These are phyloP conservation scores for Hypotaenidia okinawae DNA, from an alignment of 2,797 vertebrate species.

Conservation along the genomic window DNA sequence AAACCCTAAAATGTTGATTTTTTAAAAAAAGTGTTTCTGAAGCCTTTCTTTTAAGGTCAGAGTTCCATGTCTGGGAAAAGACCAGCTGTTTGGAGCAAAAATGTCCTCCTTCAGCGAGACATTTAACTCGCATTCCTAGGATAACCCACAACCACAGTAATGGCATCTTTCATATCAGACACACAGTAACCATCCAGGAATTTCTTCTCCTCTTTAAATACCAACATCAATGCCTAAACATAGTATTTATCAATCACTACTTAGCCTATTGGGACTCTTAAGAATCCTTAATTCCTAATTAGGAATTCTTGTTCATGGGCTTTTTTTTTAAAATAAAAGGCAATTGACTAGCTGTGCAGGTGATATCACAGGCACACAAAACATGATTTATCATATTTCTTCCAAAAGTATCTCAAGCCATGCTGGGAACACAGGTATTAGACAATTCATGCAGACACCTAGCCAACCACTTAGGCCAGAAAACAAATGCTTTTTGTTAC, in stretches of 20 bases:
- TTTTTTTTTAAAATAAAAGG: neutral
- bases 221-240: neutral
- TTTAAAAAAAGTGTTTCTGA: neutral
- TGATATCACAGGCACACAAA: neutral
- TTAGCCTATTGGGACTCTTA: neutral
- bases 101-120: neutral
- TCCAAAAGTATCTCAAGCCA: neutral
- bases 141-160: neutral
- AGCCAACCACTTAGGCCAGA: neutral
- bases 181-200: slow-evolving; percentile 21
- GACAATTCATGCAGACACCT: neutral
- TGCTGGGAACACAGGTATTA: neutral
- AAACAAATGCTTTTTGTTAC: neutral
- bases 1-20: neutral
- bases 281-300: neutral
- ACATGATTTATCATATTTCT: neutral
- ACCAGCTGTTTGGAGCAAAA: slow-evolving; percentile 22
- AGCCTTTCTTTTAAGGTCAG: slow-evolving; percentile 2
- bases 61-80: slow-evolving; percentile 12
- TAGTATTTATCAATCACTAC: neutral
- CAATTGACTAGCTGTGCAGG: neutral
- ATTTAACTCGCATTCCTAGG: slow-evolving; percentile 38
- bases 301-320: neutral
- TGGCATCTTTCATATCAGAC: slow-evolving; percentile 4
- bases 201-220: neutral